These are phyloP conservation scores for Stichodactyla helianthus DNA, from an alignment of 64 coral and sea anemone genomes.

Conservation along the genomic window DNA sequence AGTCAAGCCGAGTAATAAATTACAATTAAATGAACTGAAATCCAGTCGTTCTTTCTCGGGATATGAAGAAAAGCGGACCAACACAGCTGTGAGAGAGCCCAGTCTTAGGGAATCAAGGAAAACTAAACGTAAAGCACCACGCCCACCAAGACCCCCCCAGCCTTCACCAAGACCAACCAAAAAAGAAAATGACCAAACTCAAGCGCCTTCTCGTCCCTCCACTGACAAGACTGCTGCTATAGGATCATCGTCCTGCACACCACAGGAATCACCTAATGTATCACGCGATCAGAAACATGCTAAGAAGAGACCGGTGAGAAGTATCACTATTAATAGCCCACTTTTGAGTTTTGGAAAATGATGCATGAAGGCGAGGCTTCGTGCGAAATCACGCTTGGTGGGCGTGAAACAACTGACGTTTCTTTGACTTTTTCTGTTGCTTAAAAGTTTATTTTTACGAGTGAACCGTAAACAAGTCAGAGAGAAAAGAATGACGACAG, in stretches of 20 bases:
- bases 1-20: background rate
- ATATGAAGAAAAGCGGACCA: background rate
- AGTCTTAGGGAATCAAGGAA: background rate
- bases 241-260: background rate
- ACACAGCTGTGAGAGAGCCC: background rate
- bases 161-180: background rate
- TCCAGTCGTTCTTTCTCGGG: background rate
- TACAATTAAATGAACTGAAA: background rate
- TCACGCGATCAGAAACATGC: background rate
- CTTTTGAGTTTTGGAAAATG: too few relatives aligned
- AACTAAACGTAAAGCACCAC: slow-evolving; percentile 7
- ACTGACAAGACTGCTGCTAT: background rate
- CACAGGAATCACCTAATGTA: background rate
- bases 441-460: too few relatives aligned
- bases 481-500: too few relatives aligned
- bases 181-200: background rate
- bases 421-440: too few relatives aligned
- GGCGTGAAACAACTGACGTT: too few relatives aligned
- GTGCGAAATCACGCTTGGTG: too few relatives aligned
- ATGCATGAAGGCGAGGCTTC: too few relatives aligned
- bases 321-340: background rate
- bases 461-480: too few relatives aligned
- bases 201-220: background rate
- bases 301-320: background rate
- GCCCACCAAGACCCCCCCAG: slow-evolving; percentile 2